A percentile compares a stretch with the other conserved stretches of the same genome.
Evolutionary conservation across 2,888 invertebrate genomes (phyloP).

Genomic region (Andrena trimmerana): DNA sequence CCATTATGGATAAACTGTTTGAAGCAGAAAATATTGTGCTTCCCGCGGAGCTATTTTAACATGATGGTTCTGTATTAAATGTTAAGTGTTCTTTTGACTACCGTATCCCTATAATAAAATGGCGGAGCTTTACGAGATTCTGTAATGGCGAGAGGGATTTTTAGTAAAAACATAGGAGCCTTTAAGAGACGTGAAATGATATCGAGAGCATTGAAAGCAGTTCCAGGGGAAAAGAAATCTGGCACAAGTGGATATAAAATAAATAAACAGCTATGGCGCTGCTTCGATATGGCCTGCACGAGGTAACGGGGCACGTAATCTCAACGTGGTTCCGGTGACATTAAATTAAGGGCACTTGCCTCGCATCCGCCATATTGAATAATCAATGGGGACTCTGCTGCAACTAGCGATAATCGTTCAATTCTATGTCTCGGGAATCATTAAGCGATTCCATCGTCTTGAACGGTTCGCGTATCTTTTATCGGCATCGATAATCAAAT

Average conservation of each 20-base stretch:
- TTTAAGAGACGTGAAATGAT: conserved; percentile 8
- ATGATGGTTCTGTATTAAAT: neutral
- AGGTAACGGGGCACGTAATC: conserved; percentile 23
- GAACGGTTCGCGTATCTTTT: neutral
- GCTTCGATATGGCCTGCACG: conserved; percentile 5
- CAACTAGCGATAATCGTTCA: neutral
- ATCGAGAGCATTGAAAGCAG: neutral
- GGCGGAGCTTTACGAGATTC: neutral
- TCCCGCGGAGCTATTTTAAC: neutral
- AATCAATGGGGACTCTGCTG: conserved; percentile 5
- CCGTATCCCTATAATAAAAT: neutral
- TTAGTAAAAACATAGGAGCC: neutral
- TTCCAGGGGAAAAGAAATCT: conserved; percentile 15
- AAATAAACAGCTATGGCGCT: conserved; percentile 19
- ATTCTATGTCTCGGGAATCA: neutral
- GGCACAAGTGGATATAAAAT: conserved; percentile 37
- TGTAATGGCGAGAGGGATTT: neutral
- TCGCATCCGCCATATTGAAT: neutral
- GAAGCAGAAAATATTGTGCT: neutral
- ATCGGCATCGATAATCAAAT: too few species aligned
- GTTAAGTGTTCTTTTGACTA: neutral
- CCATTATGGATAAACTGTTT: conserved; percentile 3
- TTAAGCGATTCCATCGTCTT: neutral
- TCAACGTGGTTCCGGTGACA: conserved; percentile 4
- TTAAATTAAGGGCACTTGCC: conserved; percentile 33